Percentiles rank a stretch among this genome's conserved stretches.
phyloP scores from a whole-genome alignment of 2,113 vertebrate genomes.

The Chloropsis cyanopogon region DNA sequence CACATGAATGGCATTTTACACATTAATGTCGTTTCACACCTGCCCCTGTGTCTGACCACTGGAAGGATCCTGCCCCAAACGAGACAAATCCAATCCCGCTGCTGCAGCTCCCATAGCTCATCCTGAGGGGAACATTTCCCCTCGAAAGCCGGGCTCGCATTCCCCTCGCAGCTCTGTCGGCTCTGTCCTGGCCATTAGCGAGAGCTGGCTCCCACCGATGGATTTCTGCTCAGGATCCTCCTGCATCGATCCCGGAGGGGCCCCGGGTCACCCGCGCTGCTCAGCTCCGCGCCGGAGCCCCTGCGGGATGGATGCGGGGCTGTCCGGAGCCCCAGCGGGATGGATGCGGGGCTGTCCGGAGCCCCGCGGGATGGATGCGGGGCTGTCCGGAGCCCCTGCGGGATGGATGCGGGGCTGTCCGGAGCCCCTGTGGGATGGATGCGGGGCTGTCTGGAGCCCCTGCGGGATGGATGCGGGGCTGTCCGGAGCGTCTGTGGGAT shows the following conservation, averaged over 20 bases:
- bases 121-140: background rate
- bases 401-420: too few relatives aligned
- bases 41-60: fast-evolving
- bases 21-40: background rate
- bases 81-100: background rate
- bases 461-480: too few relatives aligned
- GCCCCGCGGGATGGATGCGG: too few relatives aligned
- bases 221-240: background rate
- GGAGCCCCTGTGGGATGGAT: too few relatives aligned
- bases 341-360: too few relatives aligned
- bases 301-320: too few relatives aligned
- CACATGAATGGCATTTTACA: background rate
- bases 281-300: background rate
- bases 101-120: background rate
- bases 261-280: background rate
- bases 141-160: background rate
- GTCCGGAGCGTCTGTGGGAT: too few relatives aligned
- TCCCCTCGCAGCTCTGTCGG: background rate
- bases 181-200: background rate
- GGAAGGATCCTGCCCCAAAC: background rate
- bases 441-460: too few relatives aligned
- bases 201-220: background rate
- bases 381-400: too few relatives aligned
- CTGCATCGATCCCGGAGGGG: background rate
- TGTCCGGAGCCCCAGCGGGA: too few relatives aligned